Evolutionary conservation across 1,140 invertebrate species (phyloP).

Genomic region (Anoplophora glabripennis): DNA sequence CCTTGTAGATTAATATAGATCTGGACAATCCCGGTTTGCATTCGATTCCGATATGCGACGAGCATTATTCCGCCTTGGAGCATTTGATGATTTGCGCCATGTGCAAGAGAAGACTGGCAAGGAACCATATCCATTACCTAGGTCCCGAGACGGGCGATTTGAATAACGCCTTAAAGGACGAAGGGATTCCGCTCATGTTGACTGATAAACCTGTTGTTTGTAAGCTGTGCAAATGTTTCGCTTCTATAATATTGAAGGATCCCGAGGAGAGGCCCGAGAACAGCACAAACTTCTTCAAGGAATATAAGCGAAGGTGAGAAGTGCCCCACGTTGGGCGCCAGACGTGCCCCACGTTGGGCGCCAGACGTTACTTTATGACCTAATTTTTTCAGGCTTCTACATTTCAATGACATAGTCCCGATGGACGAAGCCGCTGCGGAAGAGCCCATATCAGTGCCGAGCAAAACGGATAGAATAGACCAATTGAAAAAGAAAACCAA

Average conservation of each 20-base stretch:
- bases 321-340: too few species aligned
- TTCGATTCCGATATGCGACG: conserved; percentile 61
- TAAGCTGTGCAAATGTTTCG: conserved; percentile 76
- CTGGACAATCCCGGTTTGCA: conserved; percentile 58
- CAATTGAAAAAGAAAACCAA: conserved; percentile 46
- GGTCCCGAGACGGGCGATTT: conserved; percentile 61
- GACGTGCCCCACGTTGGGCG: neutral
- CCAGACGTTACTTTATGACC: too few species aligned
- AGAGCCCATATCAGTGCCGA: conserved; percentile 47
- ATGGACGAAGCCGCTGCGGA: conserved; percentile 60
- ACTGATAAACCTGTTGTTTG: conserved; percentile 65
- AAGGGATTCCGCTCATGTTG: conserved; percentile 64
- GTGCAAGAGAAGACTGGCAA: conserved; percentile 68
- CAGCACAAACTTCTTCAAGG: conserved; percentile 60
- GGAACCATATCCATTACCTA: conserved; percentile 67
- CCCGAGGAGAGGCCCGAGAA: conserved; percentile 53
- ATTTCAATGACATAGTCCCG: conserved; percentile 67
- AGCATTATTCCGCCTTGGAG: conserved; percentile 63
- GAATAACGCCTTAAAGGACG: conserved; percentile 61
- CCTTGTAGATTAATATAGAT: conserved; percentile 56
- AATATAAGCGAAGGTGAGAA: conserved; percentile 59
- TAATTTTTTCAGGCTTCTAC: conserved; percentile 57
- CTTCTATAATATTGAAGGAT: conserved; percentile 64
- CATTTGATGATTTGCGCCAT: conserved; percentile 71
- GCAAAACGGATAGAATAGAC: conserved; percentile 50